Conservation (phyloP, 2,888 invertebrate species). For the Amphiduros pacificus region DNA sequence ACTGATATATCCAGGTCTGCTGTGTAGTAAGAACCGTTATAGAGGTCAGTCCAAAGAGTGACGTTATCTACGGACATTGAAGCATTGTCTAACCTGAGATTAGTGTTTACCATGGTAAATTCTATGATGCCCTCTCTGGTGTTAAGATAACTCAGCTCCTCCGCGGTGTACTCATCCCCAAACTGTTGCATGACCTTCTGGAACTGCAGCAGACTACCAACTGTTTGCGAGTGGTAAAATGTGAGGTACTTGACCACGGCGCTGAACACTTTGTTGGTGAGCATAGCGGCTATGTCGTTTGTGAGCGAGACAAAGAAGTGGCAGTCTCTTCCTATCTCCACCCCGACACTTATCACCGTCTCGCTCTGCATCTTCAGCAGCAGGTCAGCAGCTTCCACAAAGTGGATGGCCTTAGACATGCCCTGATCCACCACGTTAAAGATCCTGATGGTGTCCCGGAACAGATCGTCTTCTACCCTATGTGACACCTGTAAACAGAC, state of each 20-base stretch:
- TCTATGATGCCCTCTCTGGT: background rate
- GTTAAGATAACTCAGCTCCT: background rate
- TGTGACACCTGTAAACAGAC: background rate
- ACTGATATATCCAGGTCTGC: background rate
- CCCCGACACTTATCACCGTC: background rate
- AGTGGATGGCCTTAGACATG: background rate
- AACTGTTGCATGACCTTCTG: background rate
- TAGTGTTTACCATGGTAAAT: background rate
- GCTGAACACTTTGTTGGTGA: background rate
- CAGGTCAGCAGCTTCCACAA: background rate
- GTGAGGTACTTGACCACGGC: background rate
- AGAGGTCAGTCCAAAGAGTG: background rate
- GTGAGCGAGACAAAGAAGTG: background rate
- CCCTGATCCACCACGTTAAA: slow-evolving; percentile 2
- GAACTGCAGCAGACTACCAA: background rate
- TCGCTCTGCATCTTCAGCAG: background rate
- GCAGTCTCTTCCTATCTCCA: background rate
- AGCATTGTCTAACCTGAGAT: background rate
- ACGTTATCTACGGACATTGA: background rate
- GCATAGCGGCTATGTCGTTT: background rate
- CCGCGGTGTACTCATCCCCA: background rate
- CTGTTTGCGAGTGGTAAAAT: background rate
- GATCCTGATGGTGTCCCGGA: slow-evolving; percentile 9
- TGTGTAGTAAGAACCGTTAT: background rate
- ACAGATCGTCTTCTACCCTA: slow-evolving; percentile 9